Evolutionary conservation across 2,113 vertebrate genomes (phyloP).

Genomic region (Trachemys scripta): DNA sequence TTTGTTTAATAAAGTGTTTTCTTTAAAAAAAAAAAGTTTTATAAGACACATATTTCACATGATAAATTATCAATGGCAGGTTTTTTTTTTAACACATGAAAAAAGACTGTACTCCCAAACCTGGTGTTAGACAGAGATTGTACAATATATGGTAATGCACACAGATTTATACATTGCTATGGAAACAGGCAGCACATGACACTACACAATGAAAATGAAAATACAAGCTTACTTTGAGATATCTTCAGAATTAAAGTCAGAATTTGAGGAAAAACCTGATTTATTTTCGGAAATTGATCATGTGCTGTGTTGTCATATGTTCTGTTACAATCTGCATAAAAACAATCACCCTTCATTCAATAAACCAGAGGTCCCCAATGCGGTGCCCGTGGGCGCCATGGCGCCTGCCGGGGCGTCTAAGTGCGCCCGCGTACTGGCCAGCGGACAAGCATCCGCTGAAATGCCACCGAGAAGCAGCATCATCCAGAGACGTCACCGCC

Average conservation of each 20-base stretch:
- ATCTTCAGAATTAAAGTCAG: constrained; percentile 71
- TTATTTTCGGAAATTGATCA: constrained; percentile 31
- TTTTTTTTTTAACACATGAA: constrained; percentile 44
- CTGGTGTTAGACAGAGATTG: neutral
- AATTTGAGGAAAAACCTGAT: constrained; percentile 54
- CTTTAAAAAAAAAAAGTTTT: constrained; percentile 75
- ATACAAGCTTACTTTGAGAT: constrained; percentile 47
- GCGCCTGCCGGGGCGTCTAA: too few relatives aligned
- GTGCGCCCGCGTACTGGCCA: too few relatives aligned
- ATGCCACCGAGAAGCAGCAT: too few relatives aligned
- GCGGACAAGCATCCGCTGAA: too few relatives aligned
- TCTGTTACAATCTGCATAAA: constrained; percentile 46
- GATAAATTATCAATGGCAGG: constrained; percentile 35
- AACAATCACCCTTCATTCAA: constrained; percentile 24
- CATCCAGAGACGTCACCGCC: too few relatives aligned
- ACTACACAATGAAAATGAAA: constrained; percentile 29
- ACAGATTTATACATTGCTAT: constrained; percentile 32
- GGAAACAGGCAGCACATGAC: constrained; percentile 55
- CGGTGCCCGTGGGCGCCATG: too few relatives aligned
- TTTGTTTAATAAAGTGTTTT: constrained; percentile 25
- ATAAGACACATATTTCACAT: constrained; percentile 72
- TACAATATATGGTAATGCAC: constrained; percentile 35
- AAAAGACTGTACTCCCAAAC: constrained; percentile 34
- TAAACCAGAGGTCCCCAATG: neutral
- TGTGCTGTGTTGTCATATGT: neutral